Conservation (phyloP, 1,140 invertebrate genomes). For the Platorchestia sp. region DNA sequence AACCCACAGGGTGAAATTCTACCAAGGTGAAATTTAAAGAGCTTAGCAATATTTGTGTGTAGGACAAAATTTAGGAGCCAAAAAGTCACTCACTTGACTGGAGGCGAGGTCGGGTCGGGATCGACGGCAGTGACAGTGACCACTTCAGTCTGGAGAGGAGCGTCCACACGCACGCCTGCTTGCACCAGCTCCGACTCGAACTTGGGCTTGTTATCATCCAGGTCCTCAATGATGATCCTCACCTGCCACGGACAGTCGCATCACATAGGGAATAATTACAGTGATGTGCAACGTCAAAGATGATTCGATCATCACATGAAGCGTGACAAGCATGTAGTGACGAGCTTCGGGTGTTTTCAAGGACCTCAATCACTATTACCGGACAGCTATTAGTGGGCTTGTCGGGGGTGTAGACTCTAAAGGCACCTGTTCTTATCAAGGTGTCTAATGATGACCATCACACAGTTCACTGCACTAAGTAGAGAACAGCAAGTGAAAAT, state of each 20-base stretch:
- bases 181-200: conserved; percentile 61
- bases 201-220: conserved; percentile 67
- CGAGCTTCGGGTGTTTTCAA: not conserved
- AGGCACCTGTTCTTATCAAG: not conserved
- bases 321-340: not conserved
- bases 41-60: too few species aligned
- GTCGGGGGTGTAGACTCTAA: not conserved
- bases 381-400: not conserved
- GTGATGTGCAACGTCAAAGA: not conserved
- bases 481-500: not conserved
- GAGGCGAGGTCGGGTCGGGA: conserved; percentile 77
- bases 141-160: conserved; percentile 81
- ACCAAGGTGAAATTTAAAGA: not conserved
- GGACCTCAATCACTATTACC: not conserved
- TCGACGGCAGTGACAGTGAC: conserved; percentile 79
- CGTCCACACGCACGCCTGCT: conserved; percentile 79
- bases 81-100: conserved; percentile 75
- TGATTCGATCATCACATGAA: not conserved
- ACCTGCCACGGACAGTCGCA: conserved; percentile 45
- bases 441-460: not conserved
- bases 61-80: not conserved
- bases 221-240: conserved; percentile 61
- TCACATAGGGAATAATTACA: not conserved
- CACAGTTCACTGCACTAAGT: not conserved
- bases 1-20: not conserved